phyloP scores from a whole-genome alignment of 2,797 vertebrate species.

The Amniataba percoides region DNA sequence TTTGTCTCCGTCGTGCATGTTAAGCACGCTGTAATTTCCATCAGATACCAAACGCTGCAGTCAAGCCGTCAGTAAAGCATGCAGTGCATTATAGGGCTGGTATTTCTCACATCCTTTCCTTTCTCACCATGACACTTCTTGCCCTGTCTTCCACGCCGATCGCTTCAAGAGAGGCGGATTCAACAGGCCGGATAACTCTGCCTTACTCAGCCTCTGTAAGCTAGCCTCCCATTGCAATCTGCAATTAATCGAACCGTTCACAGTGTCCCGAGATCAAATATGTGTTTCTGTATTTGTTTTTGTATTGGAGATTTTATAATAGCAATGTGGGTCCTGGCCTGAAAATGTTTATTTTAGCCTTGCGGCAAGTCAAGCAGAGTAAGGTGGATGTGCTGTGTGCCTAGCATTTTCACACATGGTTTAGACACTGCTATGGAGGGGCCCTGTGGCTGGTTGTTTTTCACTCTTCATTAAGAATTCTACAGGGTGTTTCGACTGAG shows the following conservation, averaged over 20 bases:
- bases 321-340: slow-evolving; percentile 26
- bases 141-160: slow-evolving; percentile 51
- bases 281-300: slow-evolving; percentile 55
- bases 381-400: slow-evolving; percentile 52
- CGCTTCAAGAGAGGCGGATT: slow-evolving; percentile 25
- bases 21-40: too few species aligned
- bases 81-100: slow-evolving; percentile 15
- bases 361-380: slow-evolving; percentile 54
- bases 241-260: slow-evolving; percentile 38
- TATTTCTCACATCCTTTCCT: slow-evolving; percentile 30
- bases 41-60: slow-evolving; percentile 5
- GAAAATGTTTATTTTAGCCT: slow-evolving; percentile 61
- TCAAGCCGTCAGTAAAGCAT: slow-evolving; percentile 46
- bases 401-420: slow-evolving; percentile 58
- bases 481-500: slow-evolving; percentile 56
- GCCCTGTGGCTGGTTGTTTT: slow-evolving; percentile 45
- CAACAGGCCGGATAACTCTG: slow-evolving; percentile 31
- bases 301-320: slow-evolving; percentile 55
- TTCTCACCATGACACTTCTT: slow-evolving; percentile 26
- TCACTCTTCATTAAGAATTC: slow-evolving; percentile 74
- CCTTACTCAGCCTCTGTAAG: slow-evolving; percentile 14
- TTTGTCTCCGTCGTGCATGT: slow-evolving; percentile 7
- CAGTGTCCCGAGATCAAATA: slow-evolving; percentile 37
- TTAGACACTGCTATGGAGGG: slow-evolving; percentile 40
- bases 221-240: slow-evolving; percentile 13